These are phyloP conservation scores for Anodontia alba DNA, from an alignment of 2,888 invertebrate genomes.

Conservation along the genomic window DNA sequence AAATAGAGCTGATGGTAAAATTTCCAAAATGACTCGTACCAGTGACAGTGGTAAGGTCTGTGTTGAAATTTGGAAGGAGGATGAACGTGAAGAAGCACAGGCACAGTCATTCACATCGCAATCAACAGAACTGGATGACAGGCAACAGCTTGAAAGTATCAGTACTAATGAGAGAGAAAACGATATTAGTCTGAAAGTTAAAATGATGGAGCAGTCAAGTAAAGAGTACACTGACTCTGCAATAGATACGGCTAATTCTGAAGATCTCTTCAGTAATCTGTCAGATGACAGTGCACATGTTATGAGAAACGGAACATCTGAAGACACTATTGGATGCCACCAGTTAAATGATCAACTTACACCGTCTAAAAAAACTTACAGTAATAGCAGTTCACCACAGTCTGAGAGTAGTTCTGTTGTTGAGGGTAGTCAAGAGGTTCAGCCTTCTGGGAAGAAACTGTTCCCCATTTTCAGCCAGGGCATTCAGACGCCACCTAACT, in stretches of 20 bases:
- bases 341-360: slow-evolving; percentile 38
- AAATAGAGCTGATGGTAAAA: background rate
- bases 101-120: too few species aligned
- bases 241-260: slow-evolving; percentile 47
- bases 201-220: background rate
- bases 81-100: too few species aligned
- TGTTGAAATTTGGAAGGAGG: background rate
- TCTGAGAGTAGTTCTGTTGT: slow-evolving; percentile 14
- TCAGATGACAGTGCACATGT: background rate
- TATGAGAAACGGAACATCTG: background rate
- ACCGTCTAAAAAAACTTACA: background rate
- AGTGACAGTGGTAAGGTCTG: background rate
- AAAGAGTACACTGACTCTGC: slow-evolving; percentile 30
- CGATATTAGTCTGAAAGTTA: slow-evolving; percentile 9
- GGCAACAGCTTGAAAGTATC: background rate
- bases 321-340: slow-evolving; percentile 13
- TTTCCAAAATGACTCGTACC: background rate
- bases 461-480: slow-evolving; percentile 53
- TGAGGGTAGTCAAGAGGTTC: background rate
- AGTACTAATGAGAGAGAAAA: background rate
- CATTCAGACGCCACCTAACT: background rate
- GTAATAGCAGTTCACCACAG: background rate
- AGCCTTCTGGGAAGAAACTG: slow-evolving; percentile 22
- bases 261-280: slow-evolving; percentile 36
- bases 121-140: too few species aligned